Percentiles rank a stretch among this genome's conserved stretches.
phyloP scores from a whole-genome alignment of 2,113 vertebrate species.

The Muntiacus reevesi region DNA sequence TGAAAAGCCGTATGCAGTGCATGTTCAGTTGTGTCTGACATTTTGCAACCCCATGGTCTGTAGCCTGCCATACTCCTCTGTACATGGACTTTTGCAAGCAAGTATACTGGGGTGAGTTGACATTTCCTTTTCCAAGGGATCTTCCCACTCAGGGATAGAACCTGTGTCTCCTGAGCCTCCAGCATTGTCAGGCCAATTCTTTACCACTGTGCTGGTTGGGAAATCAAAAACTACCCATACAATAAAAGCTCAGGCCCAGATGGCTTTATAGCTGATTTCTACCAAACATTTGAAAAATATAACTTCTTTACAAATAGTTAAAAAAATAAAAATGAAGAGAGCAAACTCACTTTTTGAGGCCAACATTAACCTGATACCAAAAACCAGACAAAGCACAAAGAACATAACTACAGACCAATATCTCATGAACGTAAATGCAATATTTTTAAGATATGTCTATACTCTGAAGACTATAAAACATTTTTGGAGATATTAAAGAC shows the following conservation, averaged over 20 bases:
- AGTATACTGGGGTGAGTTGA: neutral
- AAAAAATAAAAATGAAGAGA: neutral
- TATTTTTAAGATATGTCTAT: neutral
- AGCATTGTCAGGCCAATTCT: neutral
- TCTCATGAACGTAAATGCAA: neutral
- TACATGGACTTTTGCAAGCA: neutral
- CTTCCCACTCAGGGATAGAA: neutral
- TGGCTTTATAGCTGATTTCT: neutral
- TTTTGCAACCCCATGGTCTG: neutral
- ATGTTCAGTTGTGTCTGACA: neutral
- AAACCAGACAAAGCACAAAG: neutral
- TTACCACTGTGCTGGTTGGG: neutral
- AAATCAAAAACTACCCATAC: neutral
- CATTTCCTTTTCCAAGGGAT: neutral
- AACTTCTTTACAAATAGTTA: neutral
- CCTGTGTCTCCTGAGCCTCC: neutral
- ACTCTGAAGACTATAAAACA: neutral
- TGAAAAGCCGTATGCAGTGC: neutral
- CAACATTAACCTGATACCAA: neutral
- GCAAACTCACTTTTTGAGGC: neutral
- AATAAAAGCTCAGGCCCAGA: neutral
- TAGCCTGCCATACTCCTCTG: neutral
- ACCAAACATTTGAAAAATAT: neutral
- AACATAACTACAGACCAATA: neutral
- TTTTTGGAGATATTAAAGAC: neutral